Percentiles rank a stretch among this genome's conserved stretches.
These are phyloP conservation scores for Hyla sarda DNA, from an alignment of 2,113 vertebrate genomes.

Conservation along the genomic window DNA sequence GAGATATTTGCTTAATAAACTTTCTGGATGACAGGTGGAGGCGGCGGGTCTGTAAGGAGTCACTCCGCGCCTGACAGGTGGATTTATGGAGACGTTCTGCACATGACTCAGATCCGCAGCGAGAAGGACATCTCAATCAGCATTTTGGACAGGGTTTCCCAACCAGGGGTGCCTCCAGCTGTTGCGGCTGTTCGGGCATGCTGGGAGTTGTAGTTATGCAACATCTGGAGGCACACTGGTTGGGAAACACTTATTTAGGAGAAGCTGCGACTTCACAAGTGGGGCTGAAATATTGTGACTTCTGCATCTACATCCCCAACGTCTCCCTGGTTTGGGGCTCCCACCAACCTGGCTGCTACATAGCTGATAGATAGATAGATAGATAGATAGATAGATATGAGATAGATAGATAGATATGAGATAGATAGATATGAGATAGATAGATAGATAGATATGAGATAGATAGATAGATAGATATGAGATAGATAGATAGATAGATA, in stretches of 20 bases:
- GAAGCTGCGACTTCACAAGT: background rate
- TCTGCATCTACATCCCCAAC: background rate
- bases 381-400: background rate
- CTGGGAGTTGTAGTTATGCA: no score
- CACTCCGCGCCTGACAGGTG: background rate
- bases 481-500: no score
- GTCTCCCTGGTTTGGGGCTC: no score
- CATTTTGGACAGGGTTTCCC: no score
- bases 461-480: no score
- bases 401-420: no score
- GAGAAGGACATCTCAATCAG: background rate
- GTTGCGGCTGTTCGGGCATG: no score
- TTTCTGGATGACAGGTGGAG: background rate
- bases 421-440: no score
- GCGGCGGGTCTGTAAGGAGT: background rate
- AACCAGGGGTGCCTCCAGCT: no score
- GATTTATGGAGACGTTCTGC: background rate
- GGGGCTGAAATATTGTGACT: background rate
- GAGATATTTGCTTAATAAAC: background rate
- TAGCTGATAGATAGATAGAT: background rate
- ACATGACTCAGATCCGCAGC: background rate
- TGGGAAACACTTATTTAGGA: no score
- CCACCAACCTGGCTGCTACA: background rate
- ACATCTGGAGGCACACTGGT: no score
- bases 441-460: no score